Evolutionary conservation across 2,113 vertebrate species (phyloP).

Genomic region (Hyla sarda): DNA sequence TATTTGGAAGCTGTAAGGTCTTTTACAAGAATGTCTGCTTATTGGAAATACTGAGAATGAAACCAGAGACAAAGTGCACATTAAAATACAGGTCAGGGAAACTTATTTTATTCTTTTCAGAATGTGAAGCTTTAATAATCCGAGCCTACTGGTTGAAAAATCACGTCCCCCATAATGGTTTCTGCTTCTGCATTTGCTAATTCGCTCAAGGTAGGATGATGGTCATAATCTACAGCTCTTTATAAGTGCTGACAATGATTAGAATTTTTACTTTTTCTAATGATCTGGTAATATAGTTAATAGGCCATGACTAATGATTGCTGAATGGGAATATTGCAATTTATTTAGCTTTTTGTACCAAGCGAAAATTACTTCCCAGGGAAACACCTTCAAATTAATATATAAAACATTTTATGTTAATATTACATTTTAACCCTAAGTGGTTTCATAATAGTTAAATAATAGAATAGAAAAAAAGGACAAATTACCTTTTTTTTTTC

Average conservation of each 20-base stretch:
- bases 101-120: constrained; percentile 38
- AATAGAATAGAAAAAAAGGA: not conserved
- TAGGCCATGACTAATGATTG: constrained; percentile 54
- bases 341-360: constrained; percentile 39
- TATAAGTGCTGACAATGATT: constrained; percentile 56
- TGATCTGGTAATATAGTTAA: constrained; percentile 58
- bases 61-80: constrained; percentile 25
- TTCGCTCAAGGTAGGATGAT: constrained; percentile 31
- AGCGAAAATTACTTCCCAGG: not conserved
- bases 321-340: constrained; percentile 45
- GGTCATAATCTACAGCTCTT: constrained; percentile 44
- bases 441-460: not conserved
- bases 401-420: not conserved
- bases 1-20: not conserved
- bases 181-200: constrained; percentile 47
- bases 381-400: constrained; percentile 1
- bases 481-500: not conserved
- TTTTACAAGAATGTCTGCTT: constrained; percentile 30
- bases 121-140: constrained; percentile 55
- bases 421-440: not conserved
- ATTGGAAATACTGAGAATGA: constrained; percentile 15
- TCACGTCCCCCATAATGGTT: constrained; percentile 45
- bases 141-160: constrained; percentile 41
- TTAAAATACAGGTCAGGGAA: constrained; percentile 51
- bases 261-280: constrained; percentile 57